phyloP scores from a whole-genome alignment of 2,113 vertebrate genomes.

The Acrocephalus kingi region DNA sequence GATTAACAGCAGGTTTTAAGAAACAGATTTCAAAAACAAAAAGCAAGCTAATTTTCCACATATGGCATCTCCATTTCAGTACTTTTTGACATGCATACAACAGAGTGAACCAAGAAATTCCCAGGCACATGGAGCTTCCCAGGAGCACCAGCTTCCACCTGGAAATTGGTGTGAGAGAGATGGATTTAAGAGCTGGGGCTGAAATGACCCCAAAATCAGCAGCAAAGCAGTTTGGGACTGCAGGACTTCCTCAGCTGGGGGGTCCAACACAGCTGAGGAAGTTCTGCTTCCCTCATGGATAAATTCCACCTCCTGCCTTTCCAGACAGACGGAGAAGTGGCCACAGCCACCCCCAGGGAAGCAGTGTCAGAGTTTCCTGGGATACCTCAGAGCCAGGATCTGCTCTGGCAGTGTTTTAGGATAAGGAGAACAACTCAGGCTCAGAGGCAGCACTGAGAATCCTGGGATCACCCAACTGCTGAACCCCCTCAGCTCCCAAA shows the following conservation, averaged over 20 bases:
- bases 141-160: not conserved
- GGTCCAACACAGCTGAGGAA: rapidly evolving
- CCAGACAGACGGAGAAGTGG: not conserved
- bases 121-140: rapidly evolving
- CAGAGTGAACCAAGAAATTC: rapidly evolving
- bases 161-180: not conserved
- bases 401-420: rapidly evolving
- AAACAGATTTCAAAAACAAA: not conserved
- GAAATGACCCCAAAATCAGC: not conserved
- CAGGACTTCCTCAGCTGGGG: not conserved
- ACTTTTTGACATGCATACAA: not conserved
- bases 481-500: not conserved
- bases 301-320: not conserved
- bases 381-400: not conserved
- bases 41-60: not conserved
- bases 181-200: not conserved
- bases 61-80: not conserved
- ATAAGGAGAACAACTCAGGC: rapidly evolving
- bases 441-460: not conserved
- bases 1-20: not conserved
- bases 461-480: not conserved
- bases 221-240: not conserved
- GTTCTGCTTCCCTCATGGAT: not conserved
- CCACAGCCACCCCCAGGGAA: not conserved
- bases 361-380: not conserved